Percentiles rank a stretch among this genome's conserved stretches.
Evolutionary conservation across 2,888 invertebrate genomes (phyloP).

Genomic region (Aromia moschata): DNA sequence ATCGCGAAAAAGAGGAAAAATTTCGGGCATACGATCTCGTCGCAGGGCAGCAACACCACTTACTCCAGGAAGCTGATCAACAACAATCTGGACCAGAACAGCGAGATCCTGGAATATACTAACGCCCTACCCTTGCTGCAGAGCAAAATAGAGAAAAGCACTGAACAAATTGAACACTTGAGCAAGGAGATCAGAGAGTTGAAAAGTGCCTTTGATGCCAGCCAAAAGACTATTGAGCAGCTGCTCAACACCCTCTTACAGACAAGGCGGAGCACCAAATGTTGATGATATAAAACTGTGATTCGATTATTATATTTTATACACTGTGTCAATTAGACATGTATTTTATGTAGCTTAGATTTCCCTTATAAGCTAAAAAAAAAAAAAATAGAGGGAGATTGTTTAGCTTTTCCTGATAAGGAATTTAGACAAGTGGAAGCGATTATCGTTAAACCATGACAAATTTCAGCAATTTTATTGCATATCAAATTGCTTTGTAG

Average conservation of each 20-base stretch:
- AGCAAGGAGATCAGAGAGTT: constrained; percentile 75
- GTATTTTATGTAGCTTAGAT: constrained; percentile 1
- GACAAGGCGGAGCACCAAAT: constrained; percentile 40
- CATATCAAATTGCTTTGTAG: constrained; percentile 16
- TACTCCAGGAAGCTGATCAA: constrained; percentile 73
- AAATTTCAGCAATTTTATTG: not conserved
- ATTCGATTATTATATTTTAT: constrained; percentile 31
- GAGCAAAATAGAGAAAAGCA: constrained; percentile 73
- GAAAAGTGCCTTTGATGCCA: constrained; percentile 46
- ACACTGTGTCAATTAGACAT: constrained; percentile 20
- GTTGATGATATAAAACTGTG: constrained; percentile 28
- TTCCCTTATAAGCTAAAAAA: no score
- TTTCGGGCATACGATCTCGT: constrained; percentile 74
- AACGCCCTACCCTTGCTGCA: constrained; percentile 69
- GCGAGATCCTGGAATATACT: constrained; percentile 57
- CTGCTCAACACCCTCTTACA: constrained; percentile 52
- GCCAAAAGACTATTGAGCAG: constrained; percentile 56
- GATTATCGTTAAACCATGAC: constrained; percentile 6
- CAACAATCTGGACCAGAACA: constrained; percentile 65
- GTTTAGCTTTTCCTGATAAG: no score
- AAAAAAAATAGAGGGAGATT: no score
- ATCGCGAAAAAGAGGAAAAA: constrained; percentile 81
- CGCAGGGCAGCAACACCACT: constrained; percentile 71
- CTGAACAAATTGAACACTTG: constrained; percentile 73
- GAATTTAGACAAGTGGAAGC: not conserved